Percentiles rank a stretch among this genome's conserved stretches.
Evolutionary conservation across 2,113 vertebrate species (phyloP).

Genomic region (Dicrurus megarhynchus): DNA sequence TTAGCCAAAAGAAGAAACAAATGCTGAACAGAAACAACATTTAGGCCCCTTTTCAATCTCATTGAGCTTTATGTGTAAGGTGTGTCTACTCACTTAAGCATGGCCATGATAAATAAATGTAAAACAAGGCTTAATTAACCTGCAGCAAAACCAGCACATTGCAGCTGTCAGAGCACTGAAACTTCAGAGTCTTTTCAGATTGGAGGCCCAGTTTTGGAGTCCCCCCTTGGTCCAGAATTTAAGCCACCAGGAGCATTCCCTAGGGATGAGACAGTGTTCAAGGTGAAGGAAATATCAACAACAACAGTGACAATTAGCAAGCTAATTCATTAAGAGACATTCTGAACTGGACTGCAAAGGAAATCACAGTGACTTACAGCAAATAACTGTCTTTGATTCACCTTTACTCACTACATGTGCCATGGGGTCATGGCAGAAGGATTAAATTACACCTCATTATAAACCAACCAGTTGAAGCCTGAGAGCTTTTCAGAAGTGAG

Average conservation of each 20-base stretch:
- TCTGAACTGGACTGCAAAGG: not conserved
- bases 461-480: not conserved
- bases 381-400: not conserved
- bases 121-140: not conserved
- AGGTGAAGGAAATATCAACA: not conserved
- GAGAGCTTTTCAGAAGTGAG: not conserved
- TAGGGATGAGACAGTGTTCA: not conserved
- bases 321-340: not conserved
- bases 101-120: not conserved
- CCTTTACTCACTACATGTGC: not conserved
- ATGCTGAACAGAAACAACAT: not conserved
- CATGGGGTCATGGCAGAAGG: not conserved
- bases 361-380: not conserved
- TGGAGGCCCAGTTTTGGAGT: not conserved
- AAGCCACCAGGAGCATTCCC: not conserved
- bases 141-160: not conserved
- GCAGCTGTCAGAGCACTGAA: not conserved
- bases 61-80: not conserved
- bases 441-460: not conserved
- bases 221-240: not conserved
- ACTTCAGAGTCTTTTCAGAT: not conserved
- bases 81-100: not conserved
- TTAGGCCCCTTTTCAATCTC: not conserved
- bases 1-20: not conserved
- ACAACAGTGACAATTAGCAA: not conserved